Evolutionary conservation across 30 jellyfish, hydroid and myxozoan genomes (phyloP), one percentile per base, ranked within the genome.

Genomic region (Pelagia noctiluca): DNA sequence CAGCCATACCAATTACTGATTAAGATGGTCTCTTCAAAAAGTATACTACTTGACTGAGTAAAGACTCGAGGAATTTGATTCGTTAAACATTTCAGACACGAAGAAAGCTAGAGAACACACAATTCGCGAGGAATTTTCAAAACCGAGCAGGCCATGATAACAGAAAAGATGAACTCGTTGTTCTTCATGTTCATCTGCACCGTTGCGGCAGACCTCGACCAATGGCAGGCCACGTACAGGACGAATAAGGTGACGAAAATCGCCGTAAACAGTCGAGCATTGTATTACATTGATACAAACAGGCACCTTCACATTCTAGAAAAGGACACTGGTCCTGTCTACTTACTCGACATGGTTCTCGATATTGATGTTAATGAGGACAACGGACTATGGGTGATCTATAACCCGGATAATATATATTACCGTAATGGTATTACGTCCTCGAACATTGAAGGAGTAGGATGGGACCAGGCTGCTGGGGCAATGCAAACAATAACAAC

Each of bases 321-420:
- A 25, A 60, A 35, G 3, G 89, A 78, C 38, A n/a, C 71, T 0
- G 89, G 89, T 33, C 63, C 63, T 64, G 8, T 28, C 0, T 22
- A 10, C 25, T 26, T 66, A 3, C 71, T 26, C 29, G 36, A 30
- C 1, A n/a, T 5, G 3, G 0, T 23, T 19, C 23, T 60, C 2
- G 57, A 63, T 60, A 57, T 78, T 31, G 81, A 34, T 19, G 80
- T 47, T 11, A 78, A 78, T 47, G 89, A 78, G 12, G 89, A 78
- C 13, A 61, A 32, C 28, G 89, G 47, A 25, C 0, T 78, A 4
- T 78, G 89, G 89, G 42, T 78, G 0, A 63, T 61, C 8, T 35
- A 13, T 0, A 60, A 34, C 0, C 1, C 5, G 10, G 4, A 34
- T 0, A 1, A 61, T 26, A 63, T 78, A 2, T 63, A 61, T 60